Conservation (phyloP, 2,797 vertebrate genomes). For the Sebastes hubbsi region DNA sequence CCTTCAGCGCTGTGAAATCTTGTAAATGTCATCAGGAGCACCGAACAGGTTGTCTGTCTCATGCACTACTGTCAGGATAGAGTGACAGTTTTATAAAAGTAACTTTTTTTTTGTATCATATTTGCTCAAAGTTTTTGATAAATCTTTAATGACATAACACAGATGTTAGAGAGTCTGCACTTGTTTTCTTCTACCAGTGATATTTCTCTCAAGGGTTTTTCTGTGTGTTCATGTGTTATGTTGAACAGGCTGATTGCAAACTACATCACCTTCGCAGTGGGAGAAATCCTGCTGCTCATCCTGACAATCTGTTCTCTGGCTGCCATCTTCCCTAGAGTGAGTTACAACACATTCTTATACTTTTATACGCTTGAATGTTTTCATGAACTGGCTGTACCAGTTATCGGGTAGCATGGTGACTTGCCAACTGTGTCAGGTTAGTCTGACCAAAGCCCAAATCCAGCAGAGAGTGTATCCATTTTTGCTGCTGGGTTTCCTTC, state of each 20-base stretch:
- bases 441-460: too few species aligned
- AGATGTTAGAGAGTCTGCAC: background rate
- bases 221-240: conserved; percentile 13
- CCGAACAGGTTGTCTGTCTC: background rate
- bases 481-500: too few species aligned
- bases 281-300: conserved; percentile 89
- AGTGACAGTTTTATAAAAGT: background rate
- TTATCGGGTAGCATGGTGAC: background rate
- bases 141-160: background rate
- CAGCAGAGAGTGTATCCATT: too few species aligned
- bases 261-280: conserved; percentile 92
- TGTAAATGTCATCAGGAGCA: too few species aligned
- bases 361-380: background rate
- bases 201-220: background rate
- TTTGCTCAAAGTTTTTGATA: background rate
- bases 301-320: conserved; percentile 93
- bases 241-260: conserved; percentile 88
- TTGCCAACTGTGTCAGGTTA: background rate
- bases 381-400: background rate
- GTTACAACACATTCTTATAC: conserved; percentile 31
- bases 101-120: background rate
- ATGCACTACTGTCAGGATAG: background rate
- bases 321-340: conserved; percentile 94
- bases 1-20: background rate
- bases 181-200: background rate